A percentile compares a stretch with the other conserved stretches of the same genome.
These are phyloP conservation scores for Bombyx mori DNA, from an alignment of 1,140 invertebrate genomes.

Conservation along the genomic window ASM3026992v2 NC_085129.1:6840001-6840500, in stretches of 20 bases:
- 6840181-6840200: constrained; percentile 7
- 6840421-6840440: no score
- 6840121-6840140: constrained; percentile 11
- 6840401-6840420: no score
- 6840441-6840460: no score
- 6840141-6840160: constrained; percentile 22
- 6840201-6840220: constrained; percentile 17
- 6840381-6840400: no score
- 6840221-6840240: constrained; percentile 9
- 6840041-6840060: constrained; percentile 14
- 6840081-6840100: constrained; percentile 2
- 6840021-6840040: constrained; percentile 10
- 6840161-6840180: constrained; percentile 31
- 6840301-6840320: no score
- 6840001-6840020: constrained; percentile 8
- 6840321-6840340: no score
- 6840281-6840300: no score
- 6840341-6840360: no score
- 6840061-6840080: constrained; percentile 11
- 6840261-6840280: constrained; percentile 15
- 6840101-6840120: constrained; percentile 10
- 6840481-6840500: no score
- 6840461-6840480: no score
- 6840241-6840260: constrained; percentile 16
- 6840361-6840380: no score